Conservation (phyloP, 2,888 invertebrate species). For the Fabriciana adippe region DNA sequence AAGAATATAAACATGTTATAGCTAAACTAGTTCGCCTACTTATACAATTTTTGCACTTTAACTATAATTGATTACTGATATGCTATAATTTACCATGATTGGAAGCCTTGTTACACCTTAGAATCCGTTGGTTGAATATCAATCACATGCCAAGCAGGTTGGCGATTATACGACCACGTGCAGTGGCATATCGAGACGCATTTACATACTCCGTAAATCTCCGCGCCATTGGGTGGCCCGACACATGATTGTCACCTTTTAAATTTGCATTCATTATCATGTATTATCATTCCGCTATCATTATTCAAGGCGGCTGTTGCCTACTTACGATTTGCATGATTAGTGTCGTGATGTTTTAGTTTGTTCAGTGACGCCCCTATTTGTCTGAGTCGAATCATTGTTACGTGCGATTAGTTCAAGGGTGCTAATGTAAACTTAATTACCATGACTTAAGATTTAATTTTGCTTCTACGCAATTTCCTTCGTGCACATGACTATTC, state of each 20-base stretch:
- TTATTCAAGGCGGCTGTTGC: conserved; percentile 55
- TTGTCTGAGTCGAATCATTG: conserved; percentile 48
- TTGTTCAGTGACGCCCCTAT: conserved; percentile 55
- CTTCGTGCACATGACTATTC: background rate
- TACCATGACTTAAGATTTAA: conserved; percentile 32
- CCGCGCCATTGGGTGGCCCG: conserved; percentile 68
- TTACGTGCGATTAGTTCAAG: conserved; percentile 47
- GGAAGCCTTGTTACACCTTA: conserved; percentile 8
- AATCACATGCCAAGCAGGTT: conserved; percentile 62
- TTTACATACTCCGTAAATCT: conserved; percentile 69
- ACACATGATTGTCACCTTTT: conserved; percentile 78
- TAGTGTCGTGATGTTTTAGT: conserved; percentile 62
- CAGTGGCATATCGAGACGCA: conserved; percentile 68
- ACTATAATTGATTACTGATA: too few relatives aligned
- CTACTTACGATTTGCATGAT: conserved; percentile 70
- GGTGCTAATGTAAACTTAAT: conserved; percentile 41
- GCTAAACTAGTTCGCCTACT: too few relatives aligned
- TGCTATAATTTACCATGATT: conserved; percentile 1
- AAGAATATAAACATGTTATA: too few relatives aligned
- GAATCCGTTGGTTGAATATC: conserved; percentile 51
- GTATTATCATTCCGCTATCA: conserved; percentile 46
- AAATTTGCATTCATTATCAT: conserved; percentile 78
- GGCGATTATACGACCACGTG: conserved; percentile 68
- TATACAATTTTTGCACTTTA: too few relatives aligned
- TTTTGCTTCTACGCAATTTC: conserved; percentile 6